These are phyloP conservation scores for Lasioglossum marginatum DNA, from an alignment of 2,888 invertebrate species.

Conservation along the genomic window DNA sequence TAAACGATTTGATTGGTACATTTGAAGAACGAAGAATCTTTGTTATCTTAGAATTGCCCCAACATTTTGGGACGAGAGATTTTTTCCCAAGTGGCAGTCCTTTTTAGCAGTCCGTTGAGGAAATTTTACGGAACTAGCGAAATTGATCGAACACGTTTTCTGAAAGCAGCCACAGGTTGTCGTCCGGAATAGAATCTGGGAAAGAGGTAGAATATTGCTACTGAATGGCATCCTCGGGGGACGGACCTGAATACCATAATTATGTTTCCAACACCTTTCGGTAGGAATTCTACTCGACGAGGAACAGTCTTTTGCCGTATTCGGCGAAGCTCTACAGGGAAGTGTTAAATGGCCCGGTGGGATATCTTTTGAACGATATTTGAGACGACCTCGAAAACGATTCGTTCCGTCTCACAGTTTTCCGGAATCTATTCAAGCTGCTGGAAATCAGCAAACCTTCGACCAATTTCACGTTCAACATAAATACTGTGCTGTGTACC, in stretches of 20 bases:
- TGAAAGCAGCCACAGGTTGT: conserved; percentile 6
- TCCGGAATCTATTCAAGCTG: background rate
- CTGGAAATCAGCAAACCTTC: background rate
- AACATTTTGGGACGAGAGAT: background rate
- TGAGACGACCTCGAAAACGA: conserved; percentile 21
- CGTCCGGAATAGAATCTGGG: conserved; percentile 24
- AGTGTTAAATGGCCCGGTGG: conserved; percentile 43
- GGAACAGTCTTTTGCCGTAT: conserved; percentile 23
- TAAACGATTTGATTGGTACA: background rate
- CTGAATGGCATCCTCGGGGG: conserved; percentile 78
- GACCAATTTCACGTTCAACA: conserved; percentile 19
- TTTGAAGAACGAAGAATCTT: background rate
- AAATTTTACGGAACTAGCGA: conserved; percentile 5
- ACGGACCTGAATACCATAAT: conserved; percentile 75
- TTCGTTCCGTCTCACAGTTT: conserved; percentile 19
- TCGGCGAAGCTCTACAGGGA: conserved; percentile 22
- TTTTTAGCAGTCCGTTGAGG: background rate
- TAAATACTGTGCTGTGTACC: background rate
- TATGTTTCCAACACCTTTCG: conserved; percentile 72
- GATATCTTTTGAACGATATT: conserved; percentile 51
- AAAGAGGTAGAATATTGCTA: conserved; percentile 33
- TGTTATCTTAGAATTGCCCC: background rate
- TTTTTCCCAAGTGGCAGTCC: background rate
- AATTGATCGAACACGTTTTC: conserved; percentile 16
- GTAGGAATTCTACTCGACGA: conserved; percentile 43